phyloP scores from a whole-genome alignment of 2,888 invertebrate species.

The Lepetodrilus schrolli region DNA sequence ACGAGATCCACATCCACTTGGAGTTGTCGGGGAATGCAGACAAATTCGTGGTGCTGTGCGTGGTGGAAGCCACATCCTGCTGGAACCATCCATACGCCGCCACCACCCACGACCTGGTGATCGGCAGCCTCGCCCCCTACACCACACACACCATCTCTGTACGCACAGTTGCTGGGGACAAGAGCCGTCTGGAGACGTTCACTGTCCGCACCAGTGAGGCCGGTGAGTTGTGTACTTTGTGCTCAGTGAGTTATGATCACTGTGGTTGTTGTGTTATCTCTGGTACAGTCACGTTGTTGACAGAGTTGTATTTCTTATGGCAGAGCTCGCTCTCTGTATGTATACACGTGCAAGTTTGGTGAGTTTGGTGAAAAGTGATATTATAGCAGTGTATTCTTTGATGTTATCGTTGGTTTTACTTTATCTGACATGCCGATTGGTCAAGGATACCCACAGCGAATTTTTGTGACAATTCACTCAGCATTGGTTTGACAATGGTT shows the following conservation, averaged over 20 bases:
- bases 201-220: constrained; percentile 49
- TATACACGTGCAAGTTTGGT: no score
- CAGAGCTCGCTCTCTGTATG: no score
- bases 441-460: no score
- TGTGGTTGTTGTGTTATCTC: background rate
- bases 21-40: constrained; percentile 42
- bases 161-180: constrained; percentile 42
- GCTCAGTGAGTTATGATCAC: no score
- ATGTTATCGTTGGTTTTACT: no score
- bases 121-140: constrained; percentile 47
- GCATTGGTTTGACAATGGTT: no score
- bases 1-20: constrained; percentile 44
- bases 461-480: no score
- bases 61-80: constrained; percentile 17
- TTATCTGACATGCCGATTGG: no score
- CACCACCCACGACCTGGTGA: constrained; percentile 28
- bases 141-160: constrained; percentile 54
- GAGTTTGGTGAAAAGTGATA: no score
- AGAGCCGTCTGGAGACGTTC: constrained; percentile 39
- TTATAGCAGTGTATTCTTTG: no score
- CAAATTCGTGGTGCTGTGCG: constrained; percentile 27
- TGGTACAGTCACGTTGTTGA: no score
- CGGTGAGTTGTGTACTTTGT: constrained; percentile 42
- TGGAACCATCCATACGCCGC: constrained; percentile 33
- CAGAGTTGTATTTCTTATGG: no score